Evolutionary conservation across 2,888 invertebrate genomes (phyloP).

Genomic region (Drosophila parthenogenetica): DNA sequence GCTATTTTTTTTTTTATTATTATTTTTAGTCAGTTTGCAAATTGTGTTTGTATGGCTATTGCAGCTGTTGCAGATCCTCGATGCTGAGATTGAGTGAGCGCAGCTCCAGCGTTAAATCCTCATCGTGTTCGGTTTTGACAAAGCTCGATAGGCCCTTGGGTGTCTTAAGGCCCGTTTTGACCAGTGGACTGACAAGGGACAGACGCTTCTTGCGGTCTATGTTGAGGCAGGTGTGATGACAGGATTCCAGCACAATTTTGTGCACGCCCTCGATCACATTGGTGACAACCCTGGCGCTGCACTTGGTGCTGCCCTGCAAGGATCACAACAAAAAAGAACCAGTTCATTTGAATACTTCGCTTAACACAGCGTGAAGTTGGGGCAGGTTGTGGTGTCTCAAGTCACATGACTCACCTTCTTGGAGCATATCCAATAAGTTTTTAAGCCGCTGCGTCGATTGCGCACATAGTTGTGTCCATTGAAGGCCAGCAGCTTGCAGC

Average conservation of each 20-base stretch:
- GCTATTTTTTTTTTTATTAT: slow-evolving; percentile 33
- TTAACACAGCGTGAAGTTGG: too few species aligned
- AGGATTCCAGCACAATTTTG: slow-evolving; percentile 83
- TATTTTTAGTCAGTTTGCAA: slow-evolving; percentile 25
- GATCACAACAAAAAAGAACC: too few species aligned
- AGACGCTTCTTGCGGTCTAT: slow-evolving; percentile 80
- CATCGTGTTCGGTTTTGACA: slow-evolving; percentile 57
- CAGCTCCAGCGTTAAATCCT: slow-evolving; percentile 62
- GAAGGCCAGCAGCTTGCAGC: slow-evolving; percentile 82
- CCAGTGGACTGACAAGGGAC: slow-evolving; percentile 25
- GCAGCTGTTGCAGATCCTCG: slow-evolving; percentile 62
- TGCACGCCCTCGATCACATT: slow-evolving; percentile 84
- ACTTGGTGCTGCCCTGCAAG: slow-evolving; percentile 84
- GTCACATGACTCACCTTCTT: slow-evolving; percentile 79
- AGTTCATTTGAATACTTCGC: too few species aligned
- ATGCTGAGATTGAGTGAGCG: slow-evolving; percentile 66
- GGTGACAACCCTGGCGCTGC: slow-evolving; percentile 84
- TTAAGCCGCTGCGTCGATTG: slow-evolving; percentile 83
- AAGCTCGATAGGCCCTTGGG: slow-evolving; percentile 22
- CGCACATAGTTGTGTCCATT: slow-evolving; percentile 84
- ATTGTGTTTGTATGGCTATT: slow-evolving; percentile 49
- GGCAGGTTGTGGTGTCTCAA: too few species aligned
- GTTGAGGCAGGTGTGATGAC: slow-evolving; percentile 82
- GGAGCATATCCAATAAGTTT: slow-evolving; percentile 85
- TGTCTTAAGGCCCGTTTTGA: slow-evolving; percentile 24